Evolutionary conservation across 2,797 vertebrate species (phyloP), one percentile per base, ranked within the genome.

Genomic region (Harpagifer antarcticus): DNA sequence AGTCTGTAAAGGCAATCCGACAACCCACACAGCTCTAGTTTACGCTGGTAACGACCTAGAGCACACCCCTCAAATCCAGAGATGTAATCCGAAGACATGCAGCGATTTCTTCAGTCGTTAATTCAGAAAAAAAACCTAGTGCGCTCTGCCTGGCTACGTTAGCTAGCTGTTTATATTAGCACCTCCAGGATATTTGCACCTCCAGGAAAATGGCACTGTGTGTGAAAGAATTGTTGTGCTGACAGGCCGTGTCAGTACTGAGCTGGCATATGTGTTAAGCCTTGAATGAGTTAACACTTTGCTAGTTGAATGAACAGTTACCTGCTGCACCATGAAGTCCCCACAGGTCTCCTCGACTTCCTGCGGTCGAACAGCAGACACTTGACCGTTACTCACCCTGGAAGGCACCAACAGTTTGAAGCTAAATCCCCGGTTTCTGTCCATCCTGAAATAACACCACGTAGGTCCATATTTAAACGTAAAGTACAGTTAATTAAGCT

Each of bases 341-440:
- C 27, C 60, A 5, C 48, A 68, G 20, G 74, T 87, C 5, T 88
- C 91, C 11, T 56, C 23, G 10, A 63, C 59, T 70, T 91, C 92
- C 61, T 91, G 93, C 14, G 93, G 93, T 64, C 79, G 87, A 19
- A 94, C 89, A 1, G 91, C 83, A 27, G 91, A 93, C 0, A 91
- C 68, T 16, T 93, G 93, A 54, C 86, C 82, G 2, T 47, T 67
- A 43, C 69, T 90, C 44, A 86, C 63, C 68, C 91, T 86, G 14
- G 93, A 88, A 31, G 95, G 95, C 5, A 95, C 85, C 61, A 92
- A 37, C 47, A 96, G 90, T 64, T 93, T 95, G 82, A 96, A 95
- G 78, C 84, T 93, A 59, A 95, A 96, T 1, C 90, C 47, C 3
- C 66, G 74, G 49, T 87, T 85, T 86, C 76, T 90, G 56, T 95